phyloP scores from a whole-genome alignment of 1,140 invertebrate genomes.

The Atta colombica region DNA sequence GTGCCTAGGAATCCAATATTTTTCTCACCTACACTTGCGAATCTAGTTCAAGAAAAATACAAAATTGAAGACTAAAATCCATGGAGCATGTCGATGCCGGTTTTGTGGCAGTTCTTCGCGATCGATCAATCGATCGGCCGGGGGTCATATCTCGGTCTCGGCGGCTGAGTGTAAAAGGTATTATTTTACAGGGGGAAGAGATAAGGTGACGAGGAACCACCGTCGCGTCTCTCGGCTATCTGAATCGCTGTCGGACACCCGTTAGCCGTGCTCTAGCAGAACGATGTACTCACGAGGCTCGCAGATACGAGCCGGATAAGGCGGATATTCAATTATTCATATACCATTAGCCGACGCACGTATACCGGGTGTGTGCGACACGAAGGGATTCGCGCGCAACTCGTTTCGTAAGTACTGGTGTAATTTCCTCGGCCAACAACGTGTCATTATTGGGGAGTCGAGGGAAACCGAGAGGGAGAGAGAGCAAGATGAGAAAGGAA shows the following conservation, averaged over 20 bases:
- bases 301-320: constrained; percentile 71
- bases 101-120: neutral
- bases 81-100: neutral
- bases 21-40: neutral
- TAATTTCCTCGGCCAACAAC: constrained; percentile 67
- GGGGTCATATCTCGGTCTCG: neutral
- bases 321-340: constrained; percentile 80
- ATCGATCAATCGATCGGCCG: constrained; percentile 9
- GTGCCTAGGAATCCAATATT: no score
- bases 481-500: neutral
- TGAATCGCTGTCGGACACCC: constrained; percentile 59
- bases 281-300: constrained; percentile 60
- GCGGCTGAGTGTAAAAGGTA: neutral
- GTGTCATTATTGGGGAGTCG: constrained; percentile 65
- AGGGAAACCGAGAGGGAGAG: neutral
- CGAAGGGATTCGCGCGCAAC: constrained; percentile 59
- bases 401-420: constrained; percentile 60
- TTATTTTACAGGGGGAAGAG: constrained; percentile 6
- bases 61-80: neutral
- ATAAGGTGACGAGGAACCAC: constrained; percentile 33
- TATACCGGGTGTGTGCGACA: constrained; percentile 68
- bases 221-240: constrained; percentile 21
- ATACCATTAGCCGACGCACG: constrained; percentile 71
- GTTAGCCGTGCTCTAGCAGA: constrained; percentile 57
- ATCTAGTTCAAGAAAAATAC: neutral